phyloP scores from a whole-genome alignment of 2,888 invertebrate genomes.

The Peribatodes rhomboidaria region DNA sequence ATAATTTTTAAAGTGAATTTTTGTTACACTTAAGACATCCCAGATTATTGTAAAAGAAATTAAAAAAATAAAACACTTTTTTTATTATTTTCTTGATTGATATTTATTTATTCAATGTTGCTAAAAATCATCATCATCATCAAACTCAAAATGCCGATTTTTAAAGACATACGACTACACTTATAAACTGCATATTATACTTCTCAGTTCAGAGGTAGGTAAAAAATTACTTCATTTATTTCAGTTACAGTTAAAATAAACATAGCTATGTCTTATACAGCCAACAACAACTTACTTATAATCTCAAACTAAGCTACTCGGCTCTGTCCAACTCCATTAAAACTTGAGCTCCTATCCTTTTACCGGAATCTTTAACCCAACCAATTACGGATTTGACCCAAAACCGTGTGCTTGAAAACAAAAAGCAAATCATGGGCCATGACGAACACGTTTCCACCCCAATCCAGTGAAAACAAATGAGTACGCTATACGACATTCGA shows the following conservation, averaged over 20 bases:
- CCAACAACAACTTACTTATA: not conserved
- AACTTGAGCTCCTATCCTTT: constrained; percentile 18
- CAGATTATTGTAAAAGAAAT: too few relatives aligned
- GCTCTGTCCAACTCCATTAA: constrained; percentile 12
- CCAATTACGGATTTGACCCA: constrained; percentile 3
- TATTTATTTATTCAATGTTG: too few relatives aligned
- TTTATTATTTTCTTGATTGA: too few relatives aligned
- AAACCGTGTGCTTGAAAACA: constrained; percentile 1
- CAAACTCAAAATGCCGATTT: too few relatives aligned
- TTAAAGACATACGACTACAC: too few relatives aligned
- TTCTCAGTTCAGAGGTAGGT: too few relatives aligned
- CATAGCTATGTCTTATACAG: not conserved
- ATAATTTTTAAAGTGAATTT: too few relatives aligned
- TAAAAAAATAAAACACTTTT: too few relatives aligned
- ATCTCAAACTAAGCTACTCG: not conserved
- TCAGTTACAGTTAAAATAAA: not conserved
- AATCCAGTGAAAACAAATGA: constrained; percentile 12
- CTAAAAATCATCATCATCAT: too few relatives aligned
- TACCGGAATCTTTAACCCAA: not conserved
- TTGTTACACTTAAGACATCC: too few relatives aligned
- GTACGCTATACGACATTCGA: constrained; percentile 30
- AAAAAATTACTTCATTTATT: not conserved
- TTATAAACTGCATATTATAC: too few relatives aligned
- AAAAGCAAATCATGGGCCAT: constrained; percentile 28
- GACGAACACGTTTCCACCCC: constrained; percentile 7